Conservation (phyloP, 2,797 vertebrate genomes). For the Etheostoma nigrum region DNA sequence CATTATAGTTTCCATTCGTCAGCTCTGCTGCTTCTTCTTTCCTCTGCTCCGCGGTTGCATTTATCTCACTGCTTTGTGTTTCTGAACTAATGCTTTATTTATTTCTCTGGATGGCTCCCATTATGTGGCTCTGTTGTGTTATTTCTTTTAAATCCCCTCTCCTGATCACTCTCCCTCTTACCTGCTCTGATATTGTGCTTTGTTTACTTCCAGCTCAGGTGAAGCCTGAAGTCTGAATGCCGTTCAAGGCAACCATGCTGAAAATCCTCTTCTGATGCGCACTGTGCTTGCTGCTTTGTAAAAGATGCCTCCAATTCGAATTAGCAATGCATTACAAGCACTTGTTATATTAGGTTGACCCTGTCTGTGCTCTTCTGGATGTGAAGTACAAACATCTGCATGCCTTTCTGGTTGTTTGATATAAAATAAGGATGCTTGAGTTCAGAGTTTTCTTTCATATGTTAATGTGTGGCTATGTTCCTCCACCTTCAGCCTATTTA, state of each 20-base stretch:
- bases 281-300: slow-evolving; percentile 6
- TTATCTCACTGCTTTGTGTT: slow-evolving; percentile 11
- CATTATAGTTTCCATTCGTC: neutral
- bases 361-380: neutral
- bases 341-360: neutral
- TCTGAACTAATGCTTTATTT: slow-evolving; percentile 14
- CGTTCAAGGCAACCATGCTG: neutral
- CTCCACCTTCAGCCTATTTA: slow-evolving; percentile 12
- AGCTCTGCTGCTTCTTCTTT: neutral
- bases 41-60: neutral
- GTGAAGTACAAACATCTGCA: slow-evolving; percentile 10
- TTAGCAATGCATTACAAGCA: slow-evolving; percentile 30
- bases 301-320: slow-evolving; percentile 27
- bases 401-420: neutral
- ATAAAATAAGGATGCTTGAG: slow-evolving; percentile 10
- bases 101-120: neutral
- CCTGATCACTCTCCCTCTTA: slow-evolving; percentile 12
- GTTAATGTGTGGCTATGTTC: slow-evolving; percentile 30
- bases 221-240: slow-evolving; percentile 6
- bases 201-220: slow-evolving; percentile 16
- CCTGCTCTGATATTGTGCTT: slow-evolving; percentile 25
- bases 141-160: slow-evolving; percentile 2
- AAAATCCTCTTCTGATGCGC: slow-evolving; percentile 41
- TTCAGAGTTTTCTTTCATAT: slow-evolving; percentile 26
- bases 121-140: neutral